phyloP scores from a whole-genome alignment of 2,888 invertebrate genomes.

The Napeogenes inachia region DNA sequence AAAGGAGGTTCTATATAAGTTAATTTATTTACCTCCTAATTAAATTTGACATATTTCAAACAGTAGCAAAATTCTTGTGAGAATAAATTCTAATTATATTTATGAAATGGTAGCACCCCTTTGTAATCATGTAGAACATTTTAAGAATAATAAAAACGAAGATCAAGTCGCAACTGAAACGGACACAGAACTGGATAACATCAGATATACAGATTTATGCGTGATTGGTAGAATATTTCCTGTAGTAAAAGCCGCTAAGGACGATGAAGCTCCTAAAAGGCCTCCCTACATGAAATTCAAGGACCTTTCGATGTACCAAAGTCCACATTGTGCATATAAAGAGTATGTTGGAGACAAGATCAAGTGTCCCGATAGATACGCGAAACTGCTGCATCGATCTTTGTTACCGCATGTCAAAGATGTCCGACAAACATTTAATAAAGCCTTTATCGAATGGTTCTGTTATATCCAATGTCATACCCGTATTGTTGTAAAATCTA shows the following conservation, averaged over 20 bases:
- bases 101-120: not conserved
- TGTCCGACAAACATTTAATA: constrained; percentile 30
- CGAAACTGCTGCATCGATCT: constrained; percentile 43
- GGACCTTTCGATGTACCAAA: constrained; percentile 52
- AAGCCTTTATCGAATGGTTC: no score
- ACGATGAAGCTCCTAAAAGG: constrained; percentile 36
- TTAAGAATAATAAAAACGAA: constrained; percentile 32
- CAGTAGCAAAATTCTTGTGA: not conserved
- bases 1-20: not conserved
- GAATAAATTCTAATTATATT: not conserved
- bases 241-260: constrained; percentile 42
- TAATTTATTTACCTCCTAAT: not conserved
- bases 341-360: constrained; percentile 38
- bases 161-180: constrained; percentile 27
- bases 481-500: constrained; percentile 18
- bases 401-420: constrained; percentile 44
- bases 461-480: constrained; percentile 7
- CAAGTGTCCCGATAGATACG: constrained; percentile 42
- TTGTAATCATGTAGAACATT: constrained; percentile 1
- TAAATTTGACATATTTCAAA: constrained; percentile 1
- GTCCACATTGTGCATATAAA: constrained; percentile 54
- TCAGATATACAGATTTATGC: no score
- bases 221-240: constrained; percentile 48
- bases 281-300: constrained; percentile 57
- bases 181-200: constrained; percentile 16